Evolutionary conservation across 1,140 invertebrate genomes (phyloP).

Genomic region (Zaprionus lachaisei): DNA sequence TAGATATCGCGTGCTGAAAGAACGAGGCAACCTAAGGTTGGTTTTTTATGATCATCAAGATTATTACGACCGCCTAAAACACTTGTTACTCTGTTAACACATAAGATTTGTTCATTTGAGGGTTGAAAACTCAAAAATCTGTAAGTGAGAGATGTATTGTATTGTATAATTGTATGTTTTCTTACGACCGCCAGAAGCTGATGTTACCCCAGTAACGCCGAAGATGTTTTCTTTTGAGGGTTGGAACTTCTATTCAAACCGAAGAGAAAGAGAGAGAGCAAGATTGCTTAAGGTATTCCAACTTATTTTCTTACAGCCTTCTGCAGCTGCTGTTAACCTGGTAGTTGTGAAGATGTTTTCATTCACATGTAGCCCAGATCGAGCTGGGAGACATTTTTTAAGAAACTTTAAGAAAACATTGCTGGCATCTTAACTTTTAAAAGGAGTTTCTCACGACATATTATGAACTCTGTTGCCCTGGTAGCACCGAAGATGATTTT

Average conservation of each 20-base stretch:
- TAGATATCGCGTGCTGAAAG: not conserved
- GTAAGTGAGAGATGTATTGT: not conserved
- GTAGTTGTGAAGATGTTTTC: not conserved
- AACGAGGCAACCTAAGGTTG: not conserved
- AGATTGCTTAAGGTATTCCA: not conserved
- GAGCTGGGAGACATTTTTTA: not conserved
- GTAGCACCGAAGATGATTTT: not conserved
- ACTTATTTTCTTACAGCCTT: not conserved
- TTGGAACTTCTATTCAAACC: not conserved
- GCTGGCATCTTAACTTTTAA: not conserved
- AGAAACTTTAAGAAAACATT: not conserved
- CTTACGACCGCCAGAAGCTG: constrained; percentile 1
- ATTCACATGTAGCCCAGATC: not conserved
- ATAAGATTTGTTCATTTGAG: not conserved
- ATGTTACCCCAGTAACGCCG: constrained; percentile 1
- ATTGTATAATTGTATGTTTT: not conserved
- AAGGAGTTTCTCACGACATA: not conserved
- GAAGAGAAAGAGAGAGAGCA: not conserved
- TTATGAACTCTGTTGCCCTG: not conserved
- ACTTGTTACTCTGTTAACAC: not conserved
- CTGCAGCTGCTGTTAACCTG: not conserved
- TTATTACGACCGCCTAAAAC: not conserved
- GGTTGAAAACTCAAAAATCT: not conserved
- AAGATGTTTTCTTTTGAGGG: constrained; percentile 13
- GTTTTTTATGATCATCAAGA: not conserved